Conservation (phyloP, 2,888 invertebrate species). For the Rhagonycha fulva region DNA sequence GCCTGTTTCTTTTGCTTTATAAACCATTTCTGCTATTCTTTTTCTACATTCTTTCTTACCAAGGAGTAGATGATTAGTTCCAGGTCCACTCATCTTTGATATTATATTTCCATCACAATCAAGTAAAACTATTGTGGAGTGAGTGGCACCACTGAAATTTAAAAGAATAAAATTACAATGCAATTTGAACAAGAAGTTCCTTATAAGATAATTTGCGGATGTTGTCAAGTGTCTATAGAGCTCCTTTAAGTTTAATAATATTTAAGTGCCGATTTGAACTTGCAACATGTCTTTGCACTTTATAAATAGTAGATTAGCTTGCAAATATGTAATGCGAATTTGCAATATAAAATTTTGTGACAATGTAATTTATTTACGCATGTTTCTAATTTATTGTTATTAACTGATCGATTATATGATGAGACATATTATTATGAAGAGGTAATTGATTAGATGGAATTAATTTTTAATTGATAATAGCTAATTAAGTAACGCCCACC, state of each 20-base stretch:
- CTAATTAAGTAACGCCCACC: not conserved
- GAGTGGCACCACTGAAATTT: constrained; percentile 78
- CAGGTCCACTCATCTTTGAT: constrained; percentile 68
- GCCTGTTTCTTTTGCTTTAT: constrained; percentile 66
- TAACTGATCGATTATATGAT: too few relatives aligned
- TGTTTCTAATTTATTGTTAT: too few relatives aligned
- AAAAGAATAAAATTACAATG: not conserved
- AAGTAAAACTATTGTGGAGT: constrained; percentile 78
- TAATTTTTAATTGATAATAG: not conserved
- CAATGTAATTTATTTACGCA: not conserved
- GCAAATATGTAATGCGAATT: not conserved
- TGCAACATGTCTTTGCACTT: not conserved
- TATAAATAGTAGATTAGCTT: not conserved
- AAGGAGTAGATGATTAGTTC: constrained; percentile 84
- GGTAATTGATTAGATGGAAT: not conserved
- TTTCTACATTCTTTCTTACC: constrained; percentile 79
- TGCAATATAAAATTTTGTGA: not conserved
- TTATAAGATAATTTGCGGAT: not conserved
- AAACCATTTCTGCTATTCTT: constrained; percentile 76
- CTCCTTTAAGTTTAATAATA: not conserved
- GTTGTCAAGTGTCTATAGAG: not conserved
- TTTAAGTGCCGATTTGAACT: not conserved
- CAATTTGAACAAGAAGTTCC: not conserved
- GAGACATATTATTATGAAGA: too few relatives aligned
- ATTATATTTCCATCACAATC: constrained; percentile 72